Base-by-base conservation (phyloP, 2,797 vertebrate species). In the Alfaro cultratus region DNA sequence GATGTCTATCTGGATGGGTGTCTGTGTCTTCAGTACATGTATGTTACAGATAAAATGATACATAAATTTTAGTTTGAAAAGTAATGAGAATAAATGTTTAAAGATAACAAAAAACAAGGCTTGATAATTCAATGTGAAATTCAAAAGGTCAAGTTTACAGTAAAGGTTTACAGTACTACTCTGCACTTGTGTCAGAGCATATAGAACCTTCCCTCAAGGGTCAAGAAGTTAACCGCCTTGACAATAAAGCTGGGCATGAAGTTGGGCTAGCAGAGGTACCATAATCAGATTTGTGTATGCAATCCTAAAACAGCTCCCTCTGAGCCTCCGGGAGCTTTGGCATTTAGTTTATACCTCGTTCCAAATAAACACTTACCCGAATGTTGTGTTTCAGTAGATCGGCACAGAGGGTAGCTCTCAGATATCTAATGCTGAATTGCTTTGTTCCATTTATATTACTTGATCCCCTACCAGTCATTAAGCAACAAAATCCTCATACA, bases 151-250 rank as follows among this genome's bases (percentile, higher is more conserved):
- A 83, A 45, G 90, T 88, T 93, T 86, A 77, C 88, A 93, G 93
- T 91, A 90, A 81, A 85, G 91, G 91, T 94, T 91, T 90, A 93
- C 91, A 93, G 90, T 41, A 57, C 55, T 73, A 73, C 11, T 62
- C 74, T 81, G 76, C 57, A 77, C 39, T 77, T 73, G 10, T 78
- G 62, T 75, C 12, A 0, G 49, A 78, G 67, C 64, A 18, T 36
- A 73, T n/a, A 79, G n/a, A 77, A 57, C 76, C 53, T 31, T 72
- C 71, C 45, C n/a, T 73, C 39, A 60, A 55, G 75, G 13, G 71
- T 60, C 62, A 79, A 75, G 73, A 64, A 41, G 55, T 64, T 60
- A 84, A 68, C 79, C 74, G 21, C 83, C 43, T 78, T 55, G 80
- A 60, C 26, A 76, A 57, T 39, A 49, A 75, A 34, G 78, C 53